Evolutionary conservation across 2,888 invertebrate species (phyloP).

Genomic region (Gerris lacustris): DNA sequence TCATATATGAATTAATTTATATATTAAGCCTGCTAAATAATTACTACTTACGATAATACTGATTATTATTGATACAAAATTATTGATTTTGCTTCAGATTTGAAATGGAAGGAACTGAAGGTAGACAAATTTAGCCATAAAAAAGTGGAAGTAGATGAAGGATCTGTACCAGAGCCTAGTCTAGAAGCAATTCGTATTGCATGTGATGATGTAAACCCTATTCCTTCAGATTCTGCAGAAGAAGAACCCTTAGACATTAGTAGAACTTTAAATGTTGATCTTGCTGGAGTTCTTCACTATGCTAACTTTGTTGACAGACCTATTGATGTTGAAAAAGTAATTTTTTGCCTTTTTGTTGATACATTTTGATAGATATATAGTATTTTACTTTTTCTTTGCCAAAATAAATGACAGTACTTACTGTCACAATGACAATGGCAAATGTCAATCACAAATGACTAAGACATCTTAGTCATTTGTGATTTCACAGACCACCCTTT

Average conservation of each 20-base stretch:
- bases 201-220: neutral
- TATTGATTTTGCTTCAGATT: slow-evolving; percentile 8
- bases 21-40: too few species aligned
- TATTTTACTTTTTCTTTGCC: too few species aligned
- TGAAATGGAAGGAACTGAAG: slow-evolving; percentile 11
- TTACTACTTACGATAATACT: too few species aligned
- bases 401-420: too few species aligned
- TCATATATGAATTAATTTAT: too few species aligned
- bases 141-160: slow-evolving; percentile 10
- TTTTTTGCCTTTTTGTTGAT: neutral
- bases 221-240: slow-evolving; percentile 30
- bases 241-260: slow-evolving; percentile 58
- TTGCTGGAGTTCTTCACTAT: slow-evolving; percentile 59
- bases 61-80: too few species aligned
- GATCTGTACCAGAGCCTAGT: neutral
- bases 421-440: too few species aligned
- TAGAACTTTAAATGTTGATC: slow-evolving; percentile 45
- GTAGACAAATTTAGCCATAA: slow-evolving; percentile 14
- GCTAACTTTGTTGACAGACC: slow-evolving; percentile 45
- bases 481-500: too few species aligned
- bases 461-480: too few species aligned
- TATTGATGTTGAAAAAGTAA: neutral
- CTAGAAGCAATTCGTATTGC: neutral
- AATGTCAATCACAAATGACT: too few species aligned
- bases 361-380: too few species aligned